Conservation (phyloP, 2,888 invertebrate genomes). For the Incurvaria masculella region DNA sequence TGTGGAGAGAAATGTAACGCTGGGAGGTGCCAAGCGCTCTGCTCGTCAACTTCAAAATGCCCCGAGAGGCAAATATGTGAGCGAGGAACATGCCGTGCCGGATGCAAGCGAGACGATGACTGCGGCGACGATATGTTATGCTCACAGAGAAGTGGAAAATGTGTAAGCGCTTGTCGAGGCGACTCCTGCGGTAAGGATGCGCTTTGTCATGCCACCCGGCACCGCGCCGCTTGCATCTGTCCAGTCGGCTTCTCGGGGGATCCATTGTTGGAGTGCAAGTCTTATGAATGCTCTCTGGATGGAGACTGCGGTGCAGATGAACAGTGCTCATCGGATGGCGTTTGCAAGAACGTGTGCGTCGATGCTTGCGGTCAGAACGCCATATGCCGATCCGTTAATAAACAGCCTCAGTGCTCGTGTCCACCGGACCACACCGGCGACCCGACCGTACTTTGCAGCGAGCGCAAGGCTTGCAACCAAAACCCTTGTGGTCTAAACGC, state of each 20-base stretch:
- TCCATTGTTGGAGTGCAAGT: constrained; percentile 69
- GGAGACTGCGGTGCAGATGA: constrained; percentile 77
- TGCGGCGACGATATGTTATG: constrained; percentile 78
- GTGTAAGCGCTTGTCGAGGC: constrained; percentile 66
- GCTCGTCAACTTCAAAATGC: constrained; percentile 67
- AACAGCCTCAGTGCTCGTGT: constrained; percentile 80
- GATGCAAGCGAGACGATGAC: constrained; percentile 76
- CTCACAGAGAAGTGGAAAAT: constrained; percentile 57
- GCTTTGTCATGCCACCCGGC: constrained; percentile 73
- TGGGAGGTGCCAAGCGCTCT: constrained; percentile 71
- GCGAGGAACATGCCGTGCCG: constrained; percentile 69
- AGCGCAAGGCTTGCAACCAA: constrained; percentile 69
- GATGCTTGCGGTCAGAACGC: constrained; percentile 82
- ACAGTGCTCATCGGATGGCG: constrained; percentile 64
- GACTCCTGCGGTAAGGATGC: constrained; percentile 80
- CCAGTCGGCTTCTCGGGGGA: constrained; percentile 84
- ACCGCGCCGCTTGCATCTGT: constrained; percentile 82
- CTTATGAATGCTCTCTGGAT: constrained; percentile 73
- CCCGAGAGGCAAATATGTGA: constrained; percentile 73
- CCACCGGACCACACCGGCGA: constrained; percentile 78
- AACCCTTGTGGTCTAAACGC: constrained; percentile 86
- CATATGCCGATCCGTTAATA: constrained; percentile 75
- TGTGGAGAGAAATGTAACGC: constrained; percentile 78
- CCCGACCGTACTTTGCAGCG: constrained; percentile 71
- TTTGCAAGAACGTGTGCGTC: constrained; percentile 79